These are phyloP conservation scores for Metopia argyrocephala DNA, from an alignment of 2,888 invertebrate genomes.

Conservation along the genomic window DNA sequence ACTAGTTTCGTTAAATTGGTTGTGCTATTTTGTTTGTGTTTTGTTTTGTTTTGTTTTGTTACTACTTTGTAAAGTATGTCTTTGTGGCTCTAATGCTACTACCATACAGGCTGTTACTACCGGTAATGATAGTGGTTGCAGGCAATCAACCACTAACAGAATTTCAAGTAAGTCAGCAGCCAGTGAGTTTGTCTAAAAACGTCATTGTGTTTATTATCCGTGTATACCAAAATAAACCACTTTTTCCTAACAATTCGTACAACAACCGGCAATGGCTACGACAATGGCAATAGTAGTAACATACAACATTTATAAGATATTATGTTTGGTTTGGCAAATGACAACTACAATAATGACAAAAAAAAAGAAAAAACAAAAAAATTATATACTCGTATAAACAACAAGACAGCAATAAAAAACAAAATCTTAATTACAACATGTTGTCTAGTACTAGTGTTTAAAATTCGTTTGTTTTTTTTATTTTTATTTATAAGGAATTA, in stretches of 20 bases:
- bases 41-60: constrained; percentile 2
- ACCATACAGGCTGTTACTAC: background rate
- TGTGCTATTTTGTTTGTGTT: constrained; percentile 30
- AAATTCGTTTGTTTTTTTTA: constrained; percentile 22
- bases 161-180: constrained; percentile 5
- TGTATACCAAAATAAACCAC: constrained; percentile 24
- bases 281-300: too few species aligned
- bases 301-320: background rate
- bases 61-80: background rate
- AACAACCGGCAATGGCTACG: background rate
- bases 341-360: constrained; percentile 1
- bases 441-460: constrained; percentile 25
- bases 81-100: constrained; percentile 10
- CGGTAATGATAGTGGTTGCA: background rate
- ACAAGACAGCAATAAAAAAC: constrained; percentile 9
- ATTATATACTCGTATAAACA: too few species aligned
- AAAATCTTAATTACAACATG: constrained; percentile 57
- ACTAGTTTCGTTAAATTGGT: constrained; percentile 40
- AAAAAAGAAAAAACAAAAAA: too few species aligned
- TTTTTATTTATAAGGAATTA: constrained; percentile 7
- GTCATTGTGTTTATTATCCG: constrained; percentile 21
- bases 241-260: constrained; percentile 45
- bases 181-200: constrained; percentile 10
- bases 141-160: background rate
- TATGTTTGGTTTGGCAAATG: background rate